Evolutionary conservation across 2,113 vertebrate genomes (phyloP), one percentile per base, ranked within the genome.

Genomic region (Riparia riparia): DNA sequence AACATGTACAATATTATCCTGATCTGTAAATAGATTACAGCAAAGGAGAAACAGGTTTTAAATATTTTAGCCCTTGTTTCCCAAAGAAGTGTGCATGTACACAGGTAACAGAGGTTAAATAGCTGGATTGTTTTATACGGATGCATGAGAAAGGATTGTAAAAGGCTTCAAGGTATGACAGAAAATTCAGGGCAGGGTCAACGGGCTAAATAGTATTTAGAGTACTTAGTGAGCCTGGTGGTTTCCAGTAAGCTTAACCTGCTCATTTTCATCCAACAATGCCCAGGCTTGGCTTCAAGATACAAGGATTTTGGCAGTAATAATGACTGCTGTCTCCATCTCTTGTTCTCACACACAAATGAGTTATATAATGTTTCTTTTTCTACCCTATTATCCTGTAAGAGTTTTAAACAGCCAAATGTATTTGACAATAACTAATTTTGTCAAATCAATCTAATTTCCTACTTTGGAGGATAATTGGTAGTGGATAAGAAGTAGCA

Each of bases 351-450:
- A 50, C 50, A 54, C 54, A 66, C 0, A 1, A 60, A 70, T 5
- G 4, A 88, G 56, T 90, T 95, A 80, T 22, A 42, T 53, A 85
- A 79, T 1, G 1, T 53, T 83, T 73, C 24, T 88, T 86, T 90
- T 86, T n/a, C 68, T 58, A 93, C 24, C 8, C 34, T 47, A 51
- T 86, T 86, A 90, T 63, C 44, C 44, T 66, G 9, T 70, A 83
- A 50, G 54, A 63, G 74, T 86, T 93, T 90, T 77, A 90, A 94
- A 86, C 34, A 83, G 71, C 17, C 76, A 89, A 90, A 83, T 73
- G 29, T 51, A 93, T 92, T 93, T 92, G 50, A 93, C 70, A 93
- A 63, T 51, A 95, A 90, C 81, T 90, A 97, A 92, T 90, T 89
- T 54, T 60, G 42, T 74, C 71, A 86, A 86, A 85, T 90, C 90